These are phyloP conservation scores for Coregonus ussuriensis DNA, from an alignment of 2,797 vertebrate genomes.

Conservation along the genomic window DNA sequence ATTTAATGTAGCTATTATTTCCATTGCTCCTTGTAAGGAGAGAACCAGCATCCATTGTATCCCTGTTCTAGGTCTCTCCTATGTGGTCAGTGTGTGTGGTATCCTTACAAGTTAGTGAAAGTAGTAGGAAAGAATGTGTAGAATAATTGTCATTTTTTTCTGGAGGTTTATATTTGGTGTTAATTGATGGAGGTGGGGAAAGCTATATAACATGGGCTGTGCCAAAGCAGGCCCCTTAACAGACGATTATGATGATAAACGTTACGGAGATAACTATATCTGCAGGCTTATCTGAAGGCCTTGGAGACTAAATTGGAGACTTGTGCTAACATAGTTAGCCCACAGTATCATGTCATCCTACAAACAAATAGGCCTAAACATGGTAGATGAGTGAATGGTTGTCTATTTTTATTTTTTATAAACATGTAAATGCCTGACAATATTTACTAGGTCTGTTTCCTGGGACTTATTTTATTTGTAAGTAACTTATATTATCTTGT, in stretches of 20 bases:
- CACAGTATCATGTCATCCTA: slow-evolving; percentile 4
- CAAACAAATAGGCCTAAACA: neutral
- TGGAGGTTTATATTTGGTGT: slow-evolving; percentile 25
- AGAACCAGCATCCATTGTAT: slow-evolving; percentile 55
- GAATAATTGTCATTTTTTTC: slow-evolving; percentile 31
- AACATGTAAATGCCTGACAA: slow-evolving; percentile 42
- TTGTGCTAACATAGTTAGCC: slow-evolving; percentile 50
- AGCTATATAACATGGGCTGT: slow-evolving; percentile 29
- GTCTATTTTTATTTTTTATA: slow-evolving; percentile 45
- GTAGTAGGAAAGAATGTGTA: slow-evolving; percentile 36
- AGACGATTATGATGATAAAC: slow-evolving; percentile 42
- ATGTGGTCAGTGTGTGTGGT: slow-evolving; percentile 35
- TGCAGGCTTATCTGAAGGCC: slow-evolving; percentile 34
- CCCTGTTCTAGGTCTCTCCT: slow-evolving; percentile 58
- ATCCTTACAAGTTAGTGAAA: slow-evolving; percentile 47
- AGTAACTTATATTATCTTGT: slow-evolving; percentile 2
- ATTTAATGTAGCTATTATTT: slow-evolving; percentile 45
- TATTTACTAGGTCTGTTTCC: slow-evolving; percentile 23
- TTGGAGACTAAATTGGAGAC: slow-evolving; percentile 39
- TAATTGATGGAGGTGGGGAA: slow-evolving; percentile 14
- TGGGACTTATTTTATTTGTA: neutral
- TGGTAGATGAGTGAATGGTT: slow-evolving; percentile 7
- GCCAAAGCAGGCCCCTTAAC: slow-evolving; percentile 29
- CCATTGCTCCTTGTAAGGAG: slow-evolving; percentile 37
- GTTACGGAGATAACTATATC: slow-evolving; percentile 26